Base-by-base conservation (phyloP, 1,140 invertebrate genomes). In the Tetragnatha versicolor region DNA sequence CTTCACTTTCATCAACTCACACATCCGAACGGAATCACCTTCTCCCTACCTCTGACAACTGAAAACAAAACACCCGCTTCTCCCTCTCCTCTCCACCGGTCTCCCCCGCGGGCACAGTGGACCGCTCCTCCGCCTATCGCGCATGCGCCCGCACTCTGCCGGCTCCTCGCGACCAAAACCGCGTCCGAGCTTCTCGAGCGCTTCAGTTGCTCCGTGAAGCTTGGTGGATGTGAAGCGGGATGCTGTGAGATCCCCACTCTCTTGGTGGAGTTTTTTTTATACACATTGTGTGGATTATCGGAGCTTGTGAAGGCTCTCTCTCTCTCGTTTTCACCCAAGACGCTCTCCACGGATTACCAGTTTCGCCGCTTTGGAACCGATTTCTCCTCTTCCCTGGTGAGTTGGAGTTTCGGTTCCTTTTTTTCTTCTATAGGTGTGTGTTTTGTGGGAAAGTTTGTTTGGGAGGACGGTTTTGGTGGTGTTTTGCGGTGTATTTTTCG, bases 51-150 rank as follows among this genome's bases (percentile, higher is more conserved):
- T 55, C 51, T 22, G 55, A 29, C 22, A 31, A 53, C 20, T 35
- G 17, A 27, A 51, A 63, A 29, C 72, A 75, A 75, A 63, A 61
- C 72, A 63, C 61, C 49, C 58, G 42, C 37, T 42, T 63, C 33
- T 29, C 39, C 58, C 55, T 49, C 33, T 29, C 49, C 31, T 51
- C 58, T 22, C 35, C 39, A 63, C 47, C 55, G 4, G 20, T 69
- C n/a, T 20, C 72, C 53, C 49, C 42, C 25, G 7, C 58, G 37
- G n/a, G 29, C 53, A 17, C 33, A 75, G 72, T 75, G 55, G 72
- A 75, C 58, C 60, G 35, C n/a, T 63, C 72, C 72, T 2, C 27
- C 10, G 6, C 12, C 4, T 3, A 4, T 2, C 4, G 42, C 72
- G 72, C 72, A 75, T 75, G 72, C 58, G 72, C 55, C n/a, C 9